phyloP scores from a whole-genome alignment of 2,888 invertebrate species.

The Dendrolimus houi region DNA sequence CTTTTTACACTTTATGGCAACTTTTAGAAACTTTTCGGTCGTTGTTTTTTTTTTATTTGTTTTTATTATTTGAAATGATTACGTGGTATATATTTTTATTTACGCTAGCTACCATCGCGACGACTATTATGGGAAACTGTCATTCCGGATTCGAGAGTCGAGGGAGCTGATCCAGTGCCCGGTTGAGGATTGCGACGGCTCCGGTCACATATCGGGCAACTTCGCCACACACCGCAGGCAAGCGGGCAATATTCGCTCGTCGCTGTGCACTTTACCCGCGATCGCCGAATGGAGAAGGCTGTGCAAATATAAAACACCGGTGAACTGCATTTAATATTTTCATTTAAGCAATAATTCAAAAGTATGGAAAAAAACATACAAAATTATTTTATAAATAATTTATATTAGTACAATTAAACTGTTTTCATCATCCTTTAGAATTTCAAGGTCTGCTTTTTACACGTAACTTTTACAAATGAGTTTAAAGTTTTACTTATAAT shows the following conservation, averaged over 20 bases:
- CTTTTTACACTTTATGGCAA: slow-evolving; percentile 12
- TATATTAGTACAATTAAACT: too few relatives aligned
- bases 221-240: slow-evolving; percentile 93
- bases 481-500: too few relatives aligned
- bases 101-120: slow-evolving; percentile 55
- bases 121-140: slow-evolving; percentile 56
- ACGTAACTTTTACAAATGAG: too few relatives aligned
- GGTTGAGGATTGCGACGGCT: slow-evolving; percentile 87
- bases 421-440: too few relatives aligned
- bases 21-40: slow-evolving; percentile 10
- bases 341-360: neutral
- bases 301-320: slow-evolving; percentile 8
- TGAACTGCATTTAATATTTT: neutral
- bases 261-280: slow-evolving; percentile 4
- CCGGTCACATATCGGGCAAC: slow-evolving; percentile 92
- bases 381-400: too few relatives aligned
- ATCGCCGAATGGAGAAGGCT: slow-evolving; percentile 9
- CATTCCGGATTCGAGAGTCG: slow-evolving; percentile 78
- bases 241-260: slow-evolving; percentile 61
- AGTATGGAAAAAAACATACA: too few relatives aligned
- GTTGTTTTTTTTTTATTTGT: slow-evolving; percentile 11
- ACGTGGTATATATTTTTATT: slow-evolving; percentile 33
- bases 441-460: too few relatives aligned
- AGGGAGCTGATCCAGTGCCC: slow-evolving; percentile 89
- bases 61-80: slow-evolving; percentile 22